phyloP scores from a whole-genome alignment of 2,888 invertebrate species.

The Andrena trimmerana region DNA sequence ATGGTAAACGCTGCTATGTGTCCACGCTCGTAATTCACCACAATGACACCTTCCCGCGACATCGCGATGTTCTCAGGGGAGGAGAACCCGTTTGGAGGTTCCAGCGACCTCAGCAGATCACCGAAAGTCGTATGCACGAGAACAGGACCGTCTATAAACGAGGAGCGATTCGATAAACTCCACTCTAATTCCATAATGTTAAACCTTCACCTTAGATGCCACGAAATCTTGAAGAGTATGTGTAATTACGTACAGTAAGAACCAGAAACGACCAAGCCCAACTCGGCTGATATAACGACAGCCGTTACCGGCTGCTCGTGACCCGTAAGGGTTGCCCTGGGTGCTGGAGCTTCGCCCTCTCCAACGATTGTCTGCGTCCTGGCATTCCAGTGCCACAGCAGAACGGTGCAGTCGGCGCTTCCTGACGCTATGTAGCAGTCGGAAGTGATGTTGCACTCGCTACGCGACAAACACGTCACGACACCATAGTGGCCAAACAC shows the following conservation, averaged over 20 bases:
- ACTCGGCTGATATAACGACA: conserved; percentile 98
- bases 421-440: conserved; percentile 99
- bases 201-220: not conserved
- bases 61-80: conserved; percentile 95
- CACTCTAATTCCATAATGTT: not conserved
- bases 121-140: conserved; percentile 99
- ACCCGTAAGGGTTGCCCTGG: conserved; percentile 98
- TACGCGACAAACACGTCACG: conserved; percentile 98
- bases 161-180: not conserved
- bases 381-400: conserved; percentile 99
- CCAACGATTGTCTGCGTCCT: conserved; percentile 98
- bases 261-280: conserved; percentile 98
- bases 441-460: conserved; percentile 99
- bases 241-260: conserved; percentile 88
- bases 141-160: conserved; percentile 93
- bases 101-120: conserved; percentile 96
- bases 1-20: conserved; percentile 97
- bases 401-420: conserved; percentile 98
- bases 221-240: not conserved
- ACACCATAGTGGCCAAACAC: conserved; percentile 99
- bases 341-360: conserved; percentile 97
- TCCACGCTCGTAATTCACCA: conserved; percentile 96
- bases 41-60: conserved; percentile 98
- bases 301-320: conserved; percentile 98
- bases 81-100: conserved; percentile 91